Percentiles rank a stretch among this genome's conserved stretches.
Evolutionary conservation across 1,140 invertebrate species (phyloP).

Genomic region (Drosophila ironensis): DNA sequence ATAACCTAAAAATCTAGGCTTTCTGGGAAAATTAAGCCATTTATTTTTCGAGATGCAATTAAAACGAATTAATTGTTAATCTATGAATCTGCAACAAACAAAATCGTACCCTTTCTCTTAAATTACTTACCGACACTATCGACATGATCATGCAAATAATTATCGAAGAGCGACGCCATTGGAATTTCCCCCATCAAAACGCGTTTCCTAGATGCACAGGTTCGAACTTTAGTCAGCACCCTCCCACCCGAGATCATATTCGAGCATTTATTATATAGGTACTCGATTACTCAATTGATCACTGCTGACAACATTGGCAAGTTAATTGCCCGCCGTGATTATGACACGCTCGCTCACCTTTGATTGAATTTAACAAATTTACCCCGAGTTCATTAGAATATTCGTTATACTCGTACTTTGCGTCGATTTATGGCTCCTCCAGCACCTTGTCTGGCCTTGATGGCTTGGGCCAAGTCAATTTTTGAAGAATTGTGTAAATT

Average conservation of each 20-base stretch:
- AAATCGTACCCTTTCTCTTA: slow-evolving; percentile 11
- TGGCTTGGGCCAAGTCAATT: background rate
- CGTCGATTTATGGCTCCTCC: slow-evolving; percentile 38
- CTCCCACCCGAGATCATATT: slow-evolving; percentile 31
- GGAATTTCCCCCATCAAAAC: slow-evolving; percentile 20
- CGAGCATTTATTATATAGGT: slow-evolving; percentile 40
- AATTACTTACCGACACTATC: background rate
- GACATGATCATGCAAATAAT: slow-evolving; percentile 17
- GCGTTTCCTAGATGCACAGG: slow-evolving; percentile 8
- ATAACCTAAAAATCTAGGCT: slow-evolving; percentile 27
- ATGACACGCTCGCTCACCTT: slow-evolving; percentile 6
- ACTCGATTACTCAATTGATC: slow-evolving; percentile 29
- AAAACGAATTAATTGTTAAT: slow-evolving; percentile 49
- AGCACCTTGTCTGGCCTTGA: slow-evolving; percentile 19
- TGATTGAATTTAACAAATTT: slow-evolving; percentile 46
- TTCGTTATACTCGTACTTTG: slow-evolving; percentile 10
- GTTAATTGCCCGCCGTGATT: slow-evolving; percentile 52
- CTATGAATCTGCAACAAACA: slow-evolving; percentile 4
- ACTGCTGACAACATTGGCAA: slow-evolving; percentile 10
- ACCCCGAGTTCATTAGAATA: slow-evolving; percentile 19
- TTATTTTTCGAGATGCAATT: slow-evolving; percentile 51
- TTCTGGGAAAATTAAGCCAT: slow-evolving; percentile 41
- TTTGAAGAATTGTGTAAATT: slow-evolving; percentile 64
- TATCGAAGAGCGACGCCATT: slow-evolving; percentile 21
- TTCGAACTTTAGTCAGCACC: slow-evolving; percentile 20